Base-by-base conservation (phyloP, 2,888 invertebrate genomes). In the Neoascia interrupta region DNA sequence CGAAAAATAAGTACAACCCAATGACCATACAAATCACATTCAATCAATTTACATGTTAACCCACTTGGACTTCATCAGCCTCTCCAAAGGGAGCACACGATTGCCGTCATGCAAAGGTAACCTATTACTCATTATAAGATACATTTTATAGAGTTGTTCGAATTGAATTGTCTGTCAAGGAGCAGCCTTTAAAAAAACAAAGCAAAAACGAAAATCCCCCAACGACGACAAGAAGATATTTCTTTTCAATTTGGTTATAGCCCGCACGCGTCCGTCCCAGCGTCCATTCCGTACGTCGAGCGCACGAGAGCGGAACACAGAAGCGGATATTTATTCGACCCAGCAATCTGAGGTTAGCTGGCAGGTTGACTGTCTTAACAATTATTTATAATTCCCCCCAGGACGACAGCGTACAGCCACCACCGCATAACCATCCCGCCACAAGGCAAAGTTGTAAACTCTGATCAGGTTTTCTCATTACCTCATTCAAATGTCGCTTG, bases 401-500 rank as follows among this genome's bases (percentile, higher is more conserved):
- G 76, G 76, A 70, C 56, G 61, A 68, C 73, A 60, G 69, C 34
- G 34, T n/a, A n/a, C n/a, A n/a, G n/a, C n/a, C n/a, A n/a, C n/a
- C n/a, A n/a, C n/a, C n/a, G 64, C 53, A 26, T n/a, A n/a, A n/a
- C n/a, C n/a, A n/a, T n/a, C n/a, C n/a, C n/a, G n/a, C n/a, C n/a
- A 49, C 45, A 36, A 41, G 41, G 53, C 58, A 63, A 34, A 72
- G 72, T 73, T 82, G 76, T 70, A 79, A 73, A 74, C 74, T 81
- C 64, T 64, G 74, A 79, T 68, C 76, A 68, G 69, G 76, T 64
- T 82, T 81, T 81, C 73, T 76, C 81, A 82, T 82, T 82, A 82
- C 74, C 79, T 82, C 81, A 82, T 82, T 82, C 81, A 82, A 82
- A 81, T 81, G 81, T 82, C 82, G 75, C 61, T 72, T 80, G 79